These are phyloP conservation scores for Melieria picta DNA, from an alignment of 2,888 invertebrate species.

Conservation along the genomic window DNA sequence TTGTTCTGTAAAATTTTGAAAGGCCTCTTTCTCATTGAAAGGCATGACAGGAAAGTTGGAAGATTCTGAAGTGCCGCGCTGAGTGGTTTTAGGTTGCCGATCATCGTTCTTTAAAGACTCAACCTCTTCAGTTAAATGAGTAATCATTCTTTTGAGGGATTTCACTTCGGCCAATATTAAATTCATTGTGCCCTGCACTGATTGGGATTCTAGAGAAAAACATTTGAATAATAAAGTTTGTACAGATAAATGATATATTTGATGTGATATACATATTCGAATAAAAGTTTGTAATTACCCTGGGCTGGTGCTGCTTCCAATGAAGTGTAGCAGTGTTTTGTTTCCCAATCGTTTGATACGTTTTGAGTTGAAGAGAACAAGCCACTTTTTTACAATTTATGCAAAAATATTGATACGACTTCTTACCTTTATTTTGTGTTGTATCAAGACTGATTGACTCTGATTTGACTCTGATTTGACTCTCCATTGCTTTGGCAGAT, in stretches of 20 bases:
- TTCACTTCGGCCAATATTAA: too few species aligned
- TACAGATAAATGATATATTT: too few species aligned
- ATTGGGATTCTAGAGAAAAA: constrained; percentile 34
- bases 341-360: too few species aligned
- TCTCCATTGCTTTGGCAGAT: not conserved
- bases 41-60: constrained; percentile 27
- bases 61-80: constrained; percentile 9
- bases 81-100: constrained; percentile 22
- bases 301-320: too few species aligned
- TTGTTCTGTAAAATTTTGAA: not conserved
- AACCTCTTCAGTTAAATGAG: constrained; percentile 35
- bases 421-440: not conserved
- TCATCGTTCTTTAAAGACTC: constrained; percentile 32
- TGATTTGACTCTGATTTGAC: constrained; percentile 22
- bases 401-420: too few species aligned
- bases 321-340: too few species aligned
- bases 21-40: constrained; percentile 4
- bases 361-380: too few species aligned
- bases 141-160: not conserved
- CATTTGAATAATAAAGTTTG: constrained; percentile 30
- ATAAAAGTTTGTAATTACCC: too few species aligned
- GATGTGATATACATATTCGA: too few species aligned
- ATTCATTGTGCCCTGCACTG: constrained; percentile 36
- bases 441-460: too few species aligned
- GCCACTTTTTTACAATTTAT: too few species aligned